Conservation (phyloP, 2,888 invertebrate genomes). For the Lithosia quadra region DNA sequence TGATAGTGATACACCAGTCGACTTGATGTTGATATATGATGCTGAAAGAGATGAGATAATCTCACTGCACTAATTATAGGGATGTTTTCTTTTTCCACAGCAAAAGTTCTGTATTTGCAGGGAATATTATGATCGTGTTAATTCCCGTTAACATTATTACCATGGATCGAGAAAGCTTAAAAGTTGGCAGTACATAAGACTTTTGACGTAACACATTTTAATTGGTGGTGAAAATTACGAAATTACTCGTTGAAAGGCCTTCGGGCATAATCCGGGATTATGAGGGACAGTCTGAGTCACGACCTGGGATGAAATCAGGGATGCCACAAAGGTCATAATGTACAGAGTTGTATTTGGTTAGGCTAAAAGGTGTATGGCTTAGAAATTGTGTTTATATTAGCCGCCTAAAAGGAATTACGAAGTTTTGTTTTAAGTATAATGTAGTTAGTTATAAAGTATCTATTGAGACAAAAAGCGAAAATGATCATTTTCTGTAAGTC, state of each 20-base stretch:
- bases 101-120: too few species aligned
- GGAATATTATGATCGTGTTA: too few species aligned
- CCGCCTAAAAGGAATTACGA: neutral
- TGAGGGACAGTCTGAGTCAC: conserved; percentile 21
- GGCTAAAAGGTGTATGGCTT: conserved; percentile 8
- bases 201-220: conserved; percentile 6
- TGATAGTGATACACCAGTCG: too few species aligned
- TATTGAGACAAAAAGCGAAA: neutral
- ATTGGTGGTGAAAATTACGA: conserved; percentile 9
- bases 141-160: too few species aligned
- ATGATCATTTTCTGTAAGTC: neutral
- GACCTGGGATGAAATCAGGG: conserved; percentile 20
- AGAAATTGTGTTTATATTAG: neutral
- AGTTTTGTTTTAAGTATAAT: neutral
- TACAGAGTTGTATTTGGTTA: conserved; percentile 15
- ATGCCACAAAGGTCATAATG: conserved; percentile 10
- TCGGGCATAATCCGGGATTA: conserved; percentile 37
- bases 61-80: too few species aligned
- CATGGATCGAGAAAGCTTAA: too few species aligned
- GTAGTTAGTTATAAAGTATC: neutral
- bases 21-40: too few species aligned
- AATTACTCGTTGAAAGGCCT: conserved; percentile 19
- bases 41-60: too few species aligned
- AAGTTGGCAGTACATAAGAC: too few species aligned
- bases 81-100: too few species aligned